Percentiles rank a stretch among this genome's conserved stretches.
Evolutionary conservation across 1,140 invertebrate genomes (phyloP).

Genomic region (Rhagoletis pomonella): DNA sequence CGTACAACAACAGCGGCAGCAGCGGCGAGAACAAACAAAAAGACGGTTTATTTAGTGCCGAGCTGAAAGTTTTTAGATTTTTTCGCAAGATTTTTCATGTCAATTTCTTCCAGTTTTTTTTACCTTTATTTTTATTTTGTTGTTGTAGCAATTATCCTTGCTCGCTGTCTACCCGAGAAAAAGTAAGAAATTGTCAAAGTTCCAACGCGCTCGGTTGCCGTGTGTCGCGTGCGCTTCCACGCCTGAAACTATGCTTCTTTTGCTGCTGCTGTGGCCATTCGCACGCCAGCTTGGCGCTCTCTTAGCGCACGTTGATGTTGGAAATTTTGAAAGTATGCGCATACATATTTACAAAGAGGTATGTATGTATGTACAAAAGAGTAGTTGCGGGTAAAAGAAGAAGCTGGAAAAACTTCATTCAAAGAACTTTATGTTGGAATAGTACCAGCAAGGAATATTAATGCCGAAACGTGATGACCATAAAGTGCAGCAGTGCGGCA

Average conservation of each 20-base stretch:
- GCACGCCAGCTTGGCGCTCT: background rate
- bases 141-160: background rate
- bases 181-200: background rate
- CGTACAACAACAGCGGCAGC: too few relatives aligned
- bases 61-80: background rate
- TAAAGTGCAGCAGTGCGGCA: slow-evolving; percentile 54
- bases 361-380: background rate
- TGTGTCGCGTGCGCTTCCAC: background rate
- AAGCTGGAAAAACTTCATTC: slow-evolving; percentile 29
- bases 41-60: slow-evolving; percentile 24
- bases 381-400: background rate
- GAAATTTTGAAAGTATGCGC: background rate
- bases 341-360: background rate
- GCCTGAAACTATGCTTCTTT: background rate
- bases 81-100: background rate
- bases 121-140: background rate
- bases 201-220: background rate
- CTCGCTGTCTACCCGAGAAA: too few relatives aligned
- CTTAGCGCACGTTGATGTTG: background rate
- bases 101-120: background rate
- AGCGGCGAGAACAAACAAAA: background rate
- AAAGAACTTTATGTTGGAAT: slow-evolving; percentile 27
- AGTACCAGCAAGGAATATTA: slow-evolving; percentile 47
- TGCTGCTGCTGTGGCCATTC: background rate
- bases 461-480: slow-evolving; percentile 54